Conservation (phyloP, 2,113 vertebrate species). For the Aptenodytes forsteri region DNA sequence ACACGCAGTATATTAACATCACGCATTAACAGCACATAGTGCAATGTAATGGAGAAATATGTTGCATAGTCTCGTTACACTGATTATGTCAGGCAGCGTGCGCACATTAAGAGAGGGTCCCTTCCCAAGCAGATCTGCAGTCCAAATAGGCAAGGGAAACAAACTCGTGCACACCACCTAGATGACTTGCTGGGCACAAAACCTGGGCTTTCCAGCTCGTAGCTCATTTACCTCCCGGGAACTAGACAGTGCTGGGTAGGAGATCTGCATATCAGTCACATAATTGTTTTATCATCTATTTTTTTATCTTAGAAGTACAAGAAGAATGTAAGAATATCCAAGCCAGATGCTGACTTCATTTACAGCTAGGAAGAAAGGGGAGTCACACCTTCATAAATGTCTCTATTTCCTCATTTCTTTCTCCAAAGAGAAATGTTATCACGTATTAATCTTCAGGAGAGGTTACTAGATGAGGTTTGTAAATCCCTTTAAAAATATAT, state of each 20-base stretch:
- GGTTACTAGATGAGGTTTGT: neutral
- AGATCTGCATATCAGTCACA: constrained; percentile 18
- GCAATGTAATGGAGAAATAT: neutral
- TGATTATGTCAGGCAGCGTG: neutral
- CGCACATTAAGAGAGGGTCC: neutral
- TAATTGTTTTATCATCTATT: constrained; percentile 18
- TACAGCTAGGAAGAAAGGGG: neutral
- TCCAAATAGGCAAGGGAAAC: neutral
- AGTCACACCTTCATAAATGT: neutral
- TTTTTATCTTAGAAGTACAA: constrained; percentile 38
- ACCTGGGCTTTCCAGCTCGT: neutral
- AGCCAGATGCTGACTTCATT: constrained; percentile 40
- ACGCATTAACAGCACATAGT: neutral
- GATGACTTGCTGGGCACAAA: neutral
- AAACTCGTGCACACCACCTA: neutral
- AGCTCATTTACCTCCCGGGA: neutral
- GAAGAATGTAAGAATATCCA: neutral
- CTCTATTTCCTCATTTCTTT: constrained; percentile 36
- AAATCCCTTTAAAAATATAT: neutral
- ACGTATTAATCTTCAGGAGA: neutral
- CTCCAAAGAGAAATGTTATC: neutral
- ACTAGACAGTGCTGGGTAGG: neutral
- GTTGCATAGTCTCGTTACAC: rapidly evolving
- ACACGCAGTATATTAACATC: neutral
- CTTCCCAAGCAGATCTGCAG: neutral